Evolutionary conservation across 2,113 vertebrate genomes (phyloP).

Genomic region (Antigone vipio): DNA sequence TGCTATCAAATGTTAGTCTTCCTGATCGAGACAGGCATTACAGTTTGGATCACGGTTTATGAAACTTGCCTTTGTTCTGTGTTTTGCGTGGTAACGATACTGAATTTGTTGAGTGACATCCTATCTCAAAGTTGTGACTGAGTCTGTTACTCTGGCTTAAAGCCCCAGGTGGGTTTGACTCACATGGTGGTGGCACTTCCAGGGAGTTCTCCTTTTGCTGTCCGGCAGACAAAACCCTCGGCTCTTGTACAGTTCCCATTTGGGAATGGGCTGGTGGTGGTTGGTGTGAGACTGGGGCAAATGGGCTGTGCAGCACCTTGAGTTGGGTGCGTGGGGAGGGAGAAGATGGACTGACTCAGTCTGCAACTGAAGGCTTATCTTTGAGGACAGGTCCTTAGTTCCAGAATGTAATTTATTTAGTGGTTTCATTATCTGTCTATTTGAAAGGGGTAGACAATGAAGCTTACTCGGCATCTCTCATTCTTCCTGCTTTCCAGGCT

Average conservation of each 20-base stretch:
- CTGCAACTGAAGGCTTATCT: neutral
- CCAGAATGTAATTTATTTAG: too few species aligned
- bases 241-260: rapidly evolving
- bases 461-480: rapidly evolving
- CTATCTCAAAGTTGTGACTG: neutral
- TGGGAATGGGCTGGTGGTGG: neutral
- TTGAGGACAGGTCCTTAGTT: neutral
- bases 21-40: neutral
- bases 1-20: neutral
- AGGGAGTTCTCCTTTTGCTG: neutral
- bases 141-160: neutral
- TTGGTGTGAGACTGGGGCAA: neutral
- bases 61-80: neutral
- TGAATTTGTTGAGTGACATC: neutral
- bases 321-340: neutral
- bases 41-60: neutral
- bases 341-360: neutral
- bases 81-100: neutral
- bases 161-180: neutral
- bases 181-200: rapidly evolving
- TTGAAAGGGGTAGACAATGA: neutral
- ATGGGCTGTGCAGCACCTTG: neutral
- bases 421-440: neutral
- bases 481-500: neutral
- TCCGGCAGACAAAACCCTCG: neutral